Base-by-base conservation (phyloP, 2,797 vertebrate genomes). In the Poecilia velifera region DNA sequence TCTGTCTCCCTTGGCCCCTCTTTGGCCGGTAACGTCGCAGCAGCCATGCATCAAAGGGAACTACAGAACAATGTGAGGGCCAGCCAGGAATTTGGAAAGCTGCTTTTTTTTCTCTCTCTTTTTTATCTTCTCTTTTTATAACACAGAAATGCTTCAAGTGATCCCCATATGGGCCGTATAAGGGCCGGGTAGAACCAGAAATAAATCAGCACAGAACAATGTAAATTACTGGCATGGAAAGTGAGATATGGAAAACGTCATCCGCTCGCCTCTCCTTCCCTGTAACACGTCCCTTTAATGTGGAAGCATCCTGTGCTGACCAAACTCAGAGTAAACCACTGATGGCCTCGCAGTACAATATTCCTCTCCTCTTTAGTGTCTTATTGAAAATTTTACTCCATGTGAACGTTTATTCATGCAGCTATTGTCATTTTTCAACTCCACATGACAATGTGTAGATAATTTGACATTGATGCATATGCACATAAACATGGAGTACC, bases 31-130 rank as follows among this genome's bases (percentile, higher is more conserved):
- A 91, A 92, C 86, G 89, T 91, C 86, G 92, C 91, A 91, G 92
- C 86, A 85, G 90, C 88, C 85, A 20, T 82, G 93, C 91, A 94
- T 95, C 95, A 96, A 96, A 96, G 95, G 83, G 86, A 94, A 86
- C 86, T 80, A 77, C 84, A 89, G 91, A 92, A 95, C 95, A 95
- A 94, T 94, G 91, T 91, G 84, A 92, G 82, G 87, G 89, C 93
- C 91, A 90, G 93, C 82, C 89, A 94, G 93, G 93, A 95, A 95
- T 95, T 91, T 88, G 85, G 89, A 88, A 87, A 91, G 84, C 64
- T 45, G 68, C 25, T 71, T 22, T 45, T 31, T 82, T 90, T 66
- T 85, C 8, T 51, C 47, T 51, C 22, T 9, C 8, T 86, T 80
- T 81, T 77, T 82, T 76, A 74, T 75, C 53, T 64, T 53, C 46